Evolutionary conservation across 1,140 invertebrate genomes (phyloP).

Genomic region (Reticulitermes speratus): DNA sequence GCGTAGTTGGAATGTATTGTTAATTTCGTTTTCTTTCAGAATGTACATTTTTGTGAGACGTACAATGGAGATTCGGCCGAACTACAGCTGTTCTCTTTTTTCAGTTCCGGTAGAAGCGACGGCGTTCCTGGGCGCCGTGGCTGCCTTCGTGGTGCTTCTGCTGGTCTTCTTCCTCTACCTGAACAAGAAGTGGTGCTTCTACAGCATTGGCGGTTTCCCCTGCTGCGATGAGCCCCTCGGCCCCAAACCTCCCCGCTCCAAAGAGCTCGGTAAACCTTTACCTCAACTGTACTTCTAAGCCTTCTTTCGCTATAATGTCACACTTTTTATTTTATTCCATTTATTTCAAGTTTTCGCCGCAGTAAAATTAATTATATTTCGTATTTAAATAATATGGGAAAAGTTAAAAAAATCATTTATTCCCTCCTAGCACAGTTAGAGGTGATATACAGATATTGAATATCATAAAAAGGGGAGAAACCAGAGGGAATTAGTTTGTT

Average conservation of each 20-base stretch:
- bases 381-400: too few species aligned
- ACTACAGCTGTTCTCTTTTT: conserved; percentile 25
- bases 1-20: too few species aligned
- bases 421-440: too few species aligned
- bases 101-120: conserved; percentile 74
- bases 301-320: neutral
- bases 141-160: conserved; percentile 69
- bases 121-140: conserved; percentile 74
- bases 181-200: conserved; percentile 74
- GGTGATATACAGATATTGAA: too few species aligned
- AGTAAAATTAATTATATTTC: too few species aligned
- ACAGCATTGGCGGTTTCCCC: conserved; percentile 57
- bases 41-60: too few species aligned
- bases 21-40: too few species aligned
- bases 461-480: too few species aligned
- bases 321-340: neutral
- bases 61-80: too few species aligned
- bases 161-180: conserved; percentile 78
- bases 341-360: too few species aligned
- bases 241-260: conserved; percentile 45
- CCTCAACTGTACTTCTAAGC: neutral
- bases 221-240: conserved; percentile 59
- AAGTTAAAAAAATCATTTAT: too few species aligned
- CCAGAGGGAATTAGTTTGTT: too few species aligned
- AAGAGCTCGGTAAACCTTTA: conserved; percentile 43